Percentiles rank a stretch among this genome's conserved stretches.
Conservation (phyloP, 2,888 invertebrate species). For the Petrolisthes manimaculis region DNA sequence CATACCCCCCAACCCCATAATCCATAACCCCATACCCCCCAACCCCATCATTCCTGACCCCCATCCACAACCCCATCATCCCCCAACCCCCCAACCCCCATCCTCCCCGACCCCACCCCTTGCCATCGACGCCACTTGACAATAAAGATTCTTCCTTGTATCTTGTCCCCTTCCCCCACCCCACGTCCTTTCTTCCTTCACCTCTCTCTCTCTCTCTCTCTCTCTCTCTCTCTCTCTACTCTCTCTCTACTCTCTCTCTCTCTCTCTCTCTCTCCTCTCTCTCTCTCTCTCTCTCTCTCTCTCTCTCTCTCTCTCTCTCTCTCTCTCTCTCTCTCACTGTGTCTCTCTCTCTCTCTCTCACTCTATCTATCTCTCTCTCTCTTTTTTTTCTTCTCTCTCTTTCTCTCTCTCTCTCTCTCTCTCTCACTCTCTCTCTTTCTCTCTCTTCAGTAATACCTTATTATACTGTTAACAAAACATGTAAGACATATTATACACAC, state of each 20-base stretch:
- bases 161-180: not conserved
- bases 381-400: not conserved
- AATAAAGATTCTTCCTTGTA: not conserved
- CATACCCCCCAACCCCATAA: no score
- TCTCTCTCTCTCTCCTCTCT: not conserved
- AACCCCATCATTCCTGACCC: no score
- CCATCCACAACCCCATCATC: no score
- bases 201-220: slow-evolving; percentile 1
- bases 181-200: not conserved
- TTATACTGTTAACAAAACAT: not conserved
- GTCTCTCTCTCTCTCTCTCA: not conserved
- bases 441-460: not conserved
- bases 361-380: not conserved
- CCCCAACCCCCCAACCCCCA: no score
- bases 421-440: slow-evolving; percentile 7
- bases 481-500: not conserved
- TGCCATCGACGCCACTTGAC: not conserved
- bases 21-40: no score
- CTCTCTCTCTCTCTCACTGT: no score
- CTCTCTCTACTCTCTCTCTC: not conserved
- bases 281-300: not conserved
- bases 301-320: slow-evolving; percentile 3
- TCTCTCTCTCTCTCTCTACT: slow-evolving; percentile 5
- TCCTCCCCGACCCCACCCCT: not conserved
- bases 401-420: not conserved